These are phyloP conservation scores for Pelmatolapia mariae DNA, from an alignment of 2,113 vertebrate species.

Conservation along the genomic window DNA sequence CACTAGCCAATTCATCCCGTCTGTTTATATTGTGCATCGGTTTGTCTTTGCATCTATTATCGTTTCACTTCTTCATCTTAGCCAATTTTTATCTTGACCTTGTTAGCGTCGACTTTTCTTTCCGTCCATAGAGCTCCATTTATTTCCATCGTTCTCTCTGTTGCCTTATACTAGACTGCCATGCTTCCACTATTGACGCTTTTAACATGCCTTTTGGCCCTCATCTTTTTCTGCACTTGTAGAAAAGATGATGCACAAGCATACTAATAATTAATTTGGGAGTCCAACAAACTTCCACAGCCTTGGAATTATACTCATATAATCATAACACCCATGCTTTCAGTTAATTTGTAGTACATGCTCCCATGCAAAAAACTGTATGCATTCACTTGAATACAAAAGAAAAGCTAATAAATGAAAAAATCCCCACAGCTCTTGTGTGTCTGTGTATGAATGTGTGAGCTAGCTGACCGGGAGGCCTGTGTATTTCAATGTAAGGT, in stretches of 20 bases:
- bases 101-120: background rate
- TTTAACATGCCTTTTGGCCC: background rate
- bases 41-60: background rate
- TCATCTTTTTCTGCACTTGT: background rate
- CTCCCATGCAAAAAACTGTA: background rate
- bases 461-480: slow-evolving; percentile 36
- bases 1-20: background rate
- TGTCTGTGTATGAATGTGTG: background rate
- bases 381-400: background rate
- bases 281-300: background rate
- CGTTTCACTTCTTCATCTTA: background rate
- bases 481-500: slow-evolving; percentile 64
- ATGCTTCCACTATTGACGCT: background rate
- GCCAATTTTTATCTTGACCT: background rate
- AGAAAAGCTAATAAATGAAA: background rate
- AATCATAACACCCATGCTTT: background rate
- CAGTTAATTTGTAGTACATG: background rate
- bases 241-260: background rate
- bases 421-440: slow-evolving; percentile 4
- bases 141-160: background rate
- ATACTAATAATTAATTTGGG: slow-evolving; percentile 25
- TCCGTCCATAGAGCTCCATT: background rate
- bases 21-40: background rate
- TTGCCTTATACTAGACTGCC: background rate
- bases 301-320: background rate